Evolutionary conservation across 2,797 vertebrate species (phyloP).

Genomic region (Myotis planiceps): DNA sequence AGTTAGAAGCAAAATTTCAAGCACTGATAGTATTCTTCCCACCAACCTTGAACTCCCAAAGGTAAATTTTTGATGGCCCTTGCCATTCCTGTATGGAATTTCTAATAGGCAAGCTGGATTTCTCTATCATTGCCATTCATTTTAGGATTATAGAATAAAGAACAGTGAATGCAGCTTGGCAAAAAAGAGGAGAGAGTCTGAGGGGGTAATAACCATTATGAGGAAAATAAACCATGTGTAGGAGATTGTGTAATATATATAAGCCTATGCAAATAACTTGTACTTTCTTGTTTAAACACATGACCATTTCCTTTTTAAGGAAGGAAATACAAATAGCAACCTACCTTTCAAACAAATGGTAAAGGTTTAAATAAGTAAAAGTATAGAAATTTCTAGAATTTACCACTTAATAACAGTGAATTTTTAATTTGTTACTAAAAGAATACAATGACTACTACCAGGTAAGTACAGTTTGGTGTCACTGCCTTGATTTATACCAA

Average conservation of each 20-base stretch:
- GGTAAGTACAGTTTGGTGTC: not conserved
- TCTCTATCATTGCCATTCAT: not conserved
- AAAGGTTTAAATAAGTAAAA: not conserved
- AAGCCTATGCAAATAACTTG: not conserved
- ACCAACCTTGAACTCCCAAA: not conserved
- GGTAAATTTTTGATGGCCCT: not conserved
- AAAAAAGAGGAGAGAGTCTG: not conserved
- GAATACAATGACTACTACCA: not conserved
- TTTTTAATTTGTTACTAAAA: constrained; percentile 35
- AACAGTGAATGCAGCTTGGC: not conserved
- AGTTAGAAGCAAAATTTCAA: constrained; percentile 15
- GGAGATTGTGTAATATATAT: not conserved
- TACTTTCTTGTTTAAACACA: not conserved
- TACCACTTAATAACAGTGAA: not conserved
- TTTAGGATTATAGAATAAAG: not conserved
- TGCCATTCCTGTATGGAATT: not conserved
- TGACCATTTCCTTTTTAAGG: constrained; percentile 6
- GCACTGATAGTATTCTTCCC: not conserved
- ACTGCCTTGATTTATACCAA: not conserved
- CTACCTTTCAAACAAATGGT: constrained; percentile 22
- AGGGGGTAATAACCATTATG: not conserved
- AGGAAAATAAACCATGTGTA: not conserved
- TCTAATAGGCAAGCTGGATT: not conserved
- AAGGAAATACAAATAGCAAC: constrained; percentile 21
- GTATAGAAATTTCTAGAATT: not conserved